A percentile compares a stretch with the other conserved stretches of the same genome.
Evolutionary conservation across 2,113 vertebrate genomes (phyloP).

Genomic region (Oryzias woworae): DNA sequence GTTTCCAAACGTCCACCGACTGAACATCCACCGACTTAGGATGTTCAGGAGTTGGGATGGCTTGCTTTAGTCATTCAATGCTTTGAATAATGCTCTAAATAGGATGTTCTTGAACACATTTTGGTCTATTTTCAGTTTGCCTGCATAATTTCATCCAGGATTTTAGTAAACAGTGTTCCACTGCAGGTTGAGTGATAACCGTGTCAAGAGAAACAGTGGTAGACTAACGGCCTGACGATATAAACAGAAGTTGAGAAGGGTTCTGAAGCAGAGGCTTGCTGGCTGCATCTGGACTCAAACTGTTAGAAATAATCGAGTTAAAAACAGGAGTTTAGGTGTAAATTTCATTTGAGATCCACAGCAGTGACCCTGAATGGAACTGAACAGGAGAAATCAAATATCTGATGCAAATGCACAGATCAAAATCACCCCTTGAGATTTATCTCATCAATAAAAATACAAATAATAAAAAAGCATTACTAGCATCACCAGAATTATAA

Average conservation of each 20-base stretch:
- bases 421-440: too few relatives aligned
- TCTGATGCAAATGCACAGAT: too few relatives aligned
- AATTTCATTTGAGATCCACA: slow-evolving; percentile 29
- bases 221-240: slow-evolving; percentile 30
- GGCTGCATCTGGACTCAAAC: slow-evolving; percentile 36
- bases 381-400: not conserved
- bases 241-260: slow-evolving; percentile 28
- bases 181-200: slow-evolving; percentile 39
- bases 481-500: too few relatives aligned
- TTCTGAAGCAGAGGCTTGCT: slow-evolving; percentile 36
- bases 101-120: slow-evolving; percentile 54
- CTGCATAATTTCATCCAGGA: slow-evolving; percentile 37
- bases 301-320: slow-evolving; percentile 32
- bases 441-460: too few relatives aligned
- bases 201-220: slow-evolving; percentile 34
- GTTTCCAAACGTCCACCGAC: slow-evolving; percentile 30
- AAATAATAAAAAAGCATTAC: too few relatives aligned
- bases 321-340: slow-evolving; percentile 16
- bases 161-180: slow-evolving; percentile 40
- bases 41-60: slow-evolving; percentile 41
- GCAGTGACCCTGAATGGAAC: slow-evolving; percentile 5
- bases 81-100: slow-evolving; percentile 60
- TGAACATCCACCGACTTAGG: slow-evolving; percentile 32
- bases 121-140: slow-evolving; percentile 41
- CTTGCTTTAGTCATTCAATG: slow-evolving; percentile 40